Evolutionary conservation across 2,888 invertebrate species (phyloP).

Genomic region (Caenorhabditis imperialis): DNA sequence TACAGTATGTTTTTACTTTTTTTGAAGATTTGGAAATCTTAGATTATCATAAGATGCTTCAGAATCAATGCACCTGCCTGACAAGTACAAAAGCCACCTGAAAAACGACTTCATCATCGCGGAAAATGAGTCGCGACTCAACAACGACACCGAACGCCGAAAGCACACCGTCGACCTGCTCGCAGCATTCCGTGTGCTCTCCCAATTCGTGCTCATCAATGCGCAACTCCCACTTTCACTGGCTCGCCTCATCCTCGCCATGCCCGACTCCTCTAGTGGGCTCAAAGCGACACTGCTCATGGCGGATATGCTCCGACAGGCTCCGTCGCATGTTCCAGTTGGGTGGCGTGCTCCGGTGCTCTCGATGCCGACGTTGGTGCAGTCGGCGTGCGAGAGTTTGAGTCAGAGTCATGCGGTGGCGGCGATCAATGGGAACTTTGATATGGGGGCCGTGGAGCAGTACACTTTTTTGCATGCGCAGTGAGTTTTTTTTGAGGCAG

Average conservation of each 20-base stretch:
- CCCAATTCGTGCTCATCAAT: conserved; percentile 69
- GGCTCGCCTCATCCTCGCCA: conserved; percentile 68
- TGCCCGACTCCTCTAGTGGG: conserved; percentile 70
- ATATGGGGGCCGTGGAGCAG: conserved; percentile 34
- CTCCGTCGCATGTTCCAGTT: conserved; percentile 68
- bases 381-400: conserved; percentile 64
- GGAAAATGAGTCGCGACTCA: conserved; percentile 56
- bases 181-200: conserved; percentile 68
- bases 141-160: conserved; percentile 51
- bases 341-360: conserved; percentile 68
- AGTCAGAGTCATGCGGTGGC: conserved; percentile 52
- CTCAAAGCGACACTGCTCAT: conserved; percentile 74
- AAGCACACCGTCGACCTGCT: conserved; percentile 64
- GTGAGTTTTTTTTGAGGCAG: conserved; percentile 31
- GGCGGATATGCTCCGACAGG: conserved; percentile 70
- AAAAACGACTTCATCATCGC: conserved; percentile 75
- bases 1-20: conserved; percentile 54
- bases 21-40: neutral
- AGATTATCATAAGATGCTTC: conserved; percentile 10
- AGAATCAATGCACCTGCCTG: conserved; percentile 58
- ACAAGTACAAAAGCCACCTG: conserved; percentile 58
- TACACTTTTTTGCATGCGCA: conserved; percentile 61
- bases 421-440: conserved; percentile 55
- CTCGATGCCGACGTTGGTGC: conserved; percentile 67
- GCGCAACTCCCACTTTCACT: conserved; percentile 71